These are phyloP conservation scores for Platysternon megacephalum DNA, from an alignment of 2,113 vertebrate species.

Conservation along the genomic window DNA sequence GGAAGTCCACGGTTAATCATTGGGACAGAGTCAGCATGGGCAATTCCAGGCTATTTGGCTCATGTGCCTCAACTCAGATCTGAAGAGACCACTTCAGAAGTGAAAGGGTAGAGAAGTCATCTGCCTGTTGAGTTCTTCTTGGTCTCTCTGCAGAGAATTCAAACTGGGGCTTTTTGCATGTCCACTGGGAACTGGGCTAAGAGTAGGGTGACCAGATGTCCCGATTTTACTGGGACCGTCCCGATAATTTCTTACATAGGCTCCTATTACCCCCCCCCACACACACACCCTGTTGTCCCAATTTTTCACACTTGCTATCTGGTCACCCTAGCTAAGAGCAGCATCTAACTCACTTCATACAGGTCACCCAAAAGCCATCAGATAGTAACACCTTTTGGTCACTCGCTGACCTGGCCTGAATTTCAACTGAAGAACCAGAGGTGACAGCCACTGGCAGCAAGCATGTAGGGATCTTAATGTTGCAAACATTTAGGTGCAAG, in stretches of 20 bases:
- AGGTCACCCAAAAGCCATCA: background rate
- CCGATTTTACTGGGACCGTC: too few relatives aligned
- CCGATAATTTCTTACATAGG: too few relatives aligned
- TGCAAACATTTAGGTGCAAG: background rate
- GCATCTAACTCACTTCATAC: accelerated
- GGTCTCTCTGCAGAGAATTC: accelerated
- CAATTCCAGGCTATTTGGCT: background rate
- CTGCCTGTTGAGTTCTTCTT: background rate
- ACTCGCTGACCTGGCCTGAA: background rate
- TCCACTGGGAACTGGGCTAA: background rate
- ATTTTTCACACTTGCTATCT: too few relatives aligned
- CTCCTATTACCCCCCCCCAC: too few relatives aligned
- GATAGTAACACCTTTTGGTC: conserved; percentile 2
- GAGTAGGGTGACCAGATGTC: background rate
- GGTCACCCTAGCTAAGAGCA: background rate
- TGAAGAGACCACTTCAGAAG: background rate
- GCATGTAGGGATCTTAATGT: background rate
- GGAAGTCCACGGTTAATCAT: background rate
- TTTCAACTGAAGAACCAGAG: background rate
- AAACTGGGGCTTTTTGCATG: accelerated
- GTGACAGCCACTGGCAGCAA: background rate
- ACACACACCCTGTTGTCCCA: too few relatives aligned
- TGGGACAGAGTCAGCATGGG: conserved; percentile 28
- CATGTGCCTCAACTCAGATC: accelerated
- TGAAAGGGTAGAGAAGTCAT: background rate